Evolutionary conservation across 2,888 invertebrate species (phyloP), one percentile per base, ranked within the genome.

Genomic region (Yponomeuta sedellus): DNA sequence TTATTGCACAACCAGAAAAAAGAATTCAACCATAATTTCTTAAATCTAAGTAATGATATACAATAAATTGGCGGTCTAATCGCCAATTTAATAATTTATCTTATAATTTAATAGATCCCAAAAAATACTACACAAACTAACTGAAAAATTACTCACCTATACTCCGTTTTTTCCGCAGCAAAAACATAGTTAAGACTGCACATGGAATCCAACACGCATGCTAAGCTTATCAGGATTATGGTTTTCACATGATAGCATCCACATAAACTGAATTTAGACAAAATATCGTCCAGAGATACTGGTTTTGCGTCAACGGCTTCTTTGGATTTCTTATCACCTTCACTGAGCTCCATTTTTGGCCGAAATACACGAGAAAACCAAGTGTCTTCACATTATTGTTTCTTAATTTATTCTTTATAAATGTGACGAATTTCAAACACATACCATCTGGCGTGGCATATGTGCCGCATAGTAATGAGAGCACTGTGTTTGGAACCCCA

Each of bases 121-220:
- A 4, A 5, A 4, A 34, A 8, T 34, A 34, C 8, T 1, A 34
- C 6, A 34, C 16, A 52, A 52, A 52, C 0, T 4, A 52, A 16
- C 4, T 1, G 1, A 52, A 52, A 16, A 52, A 40, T 11, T 22
- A 64, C 61, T 64, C 58, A 69, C 69, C 61, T 66, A 57, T 69
- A 69, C 10, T 59, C 34, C 12, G 66, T 66, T 8, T 65, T 64
- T 39, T 69, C 67, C 20, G 65, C 68, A 4, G 64, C 67, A 56
- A 69, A 69, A 2, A 69, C 28, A 22, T 68, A 69, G 22, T 69
- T 69, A n/a, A 34, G 19, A 19, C 64, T 67, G 1, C 57, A 64
- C 10, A 69, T 65, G 20, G 67, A 25, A 40, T 69, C 68, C 19
- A 28, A 59, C 10, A 52, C 16, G 52, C 62, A 66, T 0, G 64